Conservation (phyloP, 2,888 invertebrate genomes). For the Morpho helenor region DNA sequence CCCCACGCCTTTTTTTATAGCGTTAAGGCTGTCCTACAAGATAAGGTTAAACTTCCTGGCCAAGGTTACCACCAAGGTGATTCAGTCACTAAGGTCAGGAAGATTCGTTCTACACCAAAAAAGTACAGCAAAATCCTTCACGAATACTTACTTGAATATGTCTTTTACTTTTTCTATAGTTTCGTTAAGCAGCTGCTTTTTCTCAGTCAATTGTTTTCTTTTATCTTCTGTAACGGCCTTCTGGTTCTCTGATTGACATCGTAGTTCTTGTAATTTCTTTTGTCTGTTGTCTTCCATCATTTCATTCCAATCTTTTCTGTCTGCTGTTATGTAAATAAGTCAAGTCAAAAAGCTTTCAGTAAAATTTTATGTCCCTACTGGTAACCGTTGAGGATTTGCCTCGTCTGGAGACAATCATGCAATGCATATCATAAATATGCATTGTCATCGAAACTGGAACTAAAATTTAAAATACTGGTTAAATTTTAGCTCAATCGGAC, state of each 20-base stretch:
- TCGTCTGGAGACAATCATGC: too few relatives aligned
- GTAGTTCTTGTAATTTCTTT: slow-evolving; percentile 33
- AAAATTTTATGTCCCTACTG: too few relatives aligned
- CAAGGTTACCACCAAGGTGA: neutral
- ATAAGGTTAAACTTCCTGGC: neutral
- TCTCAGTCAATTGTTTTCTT: slow-evolving; percentile 32
- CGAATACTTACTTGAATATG: slow-evolving; percentile 51
- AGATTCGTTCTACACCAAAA: neutral
- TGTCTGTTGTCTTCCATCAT: slow-evolving; percentile 34
- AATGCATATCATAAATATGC: too few relatives aligned
- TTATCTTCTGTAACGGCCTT: slow-evolving; percentile 36
- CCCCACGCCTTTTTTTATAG: neutral
- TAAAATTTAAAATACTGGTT: too few relatives aligned
- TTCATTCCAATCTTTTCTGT: slow-evolving; percentile 58
- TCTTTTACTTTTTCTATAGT: slow-evolving; percentile 48
- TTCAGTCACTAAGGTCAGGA: neutral
- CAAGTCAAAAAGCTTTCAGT: too few relatives aligned
- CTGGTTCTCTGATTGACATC: slow-evolving; percentile 37
- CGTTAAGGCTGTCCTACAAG: neutral
- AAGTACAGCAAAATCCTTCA: neutral
- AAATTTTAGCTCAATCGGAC: too few relatives aligned
- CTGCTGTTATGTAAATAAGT: slow-evolving; percentile 31
- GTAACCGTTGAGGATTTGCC: too few relatives aligned
- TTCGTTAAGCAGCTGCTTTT: slow-evolving; percentile 32
- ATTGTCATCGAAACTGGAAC: too few relatives aligned